Conservation (phyloP, 2,797 vertebrate genomes). For the Danio albolineatus region DNA sequence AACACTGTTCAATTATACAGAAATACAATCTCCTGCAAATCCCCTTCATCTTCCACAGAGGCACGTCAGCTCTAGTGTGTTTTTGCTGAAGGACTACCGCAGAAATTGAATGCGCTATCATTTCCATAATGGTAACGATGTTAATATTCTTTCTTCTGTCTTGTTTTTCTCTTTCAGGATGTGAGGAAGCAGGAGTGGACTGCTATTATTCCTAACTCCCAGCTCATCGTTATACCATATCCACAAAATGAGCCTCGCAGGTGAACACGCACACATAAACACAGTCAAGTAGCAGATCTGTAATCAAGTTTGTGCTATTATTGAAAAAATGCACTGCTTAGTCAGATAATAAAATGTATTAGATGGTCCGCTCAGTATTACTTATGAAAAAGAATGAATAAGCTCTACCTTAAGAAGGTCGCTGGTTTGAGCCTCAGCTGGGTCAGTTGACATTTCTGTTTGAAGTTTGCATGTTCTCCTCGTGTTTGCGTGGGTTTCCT, state of each 20-base stretch:
- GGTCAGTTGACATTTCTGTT: no score
- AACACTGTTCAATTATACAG: constrained; percentile 27
- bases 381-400: no score
- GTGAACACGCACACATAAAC: constrained; percentile 72
- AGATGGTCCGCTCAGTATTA: no score
- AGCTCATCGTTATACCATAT: constrained; percentile 96
- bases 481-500: no score
- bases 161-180: constrained; percentile 73
- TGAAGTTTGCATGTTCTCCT: no score
- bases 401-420: no score
- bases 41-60: constrained; percentile 4
- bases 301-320: background rate
- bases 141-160: constrained; percentile 36
- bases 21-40: constrained; percentile 10
- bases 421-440: no score
- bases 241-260: constrained; percentile 88
- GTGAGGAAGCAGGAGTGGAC: constrained; percentile 93
- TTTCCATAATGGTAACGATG: constrained; percentile 26
- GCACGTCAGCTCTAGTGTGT: constrained; percentile 7
- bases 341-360: background rate
- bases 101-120: constrained; percentile 28
- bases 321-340: background rate
- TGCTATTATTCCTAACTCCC: constrained; percentile 97
- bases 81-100: constrained; percentile 24
- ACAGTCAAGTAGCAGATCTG: constrained; percentile 7